These are phyloP conservation scores for Leptopilina myrica DNA, from an alignment of 2,888 invertebrate genomes.

Conservation along the genomic window DNA sequence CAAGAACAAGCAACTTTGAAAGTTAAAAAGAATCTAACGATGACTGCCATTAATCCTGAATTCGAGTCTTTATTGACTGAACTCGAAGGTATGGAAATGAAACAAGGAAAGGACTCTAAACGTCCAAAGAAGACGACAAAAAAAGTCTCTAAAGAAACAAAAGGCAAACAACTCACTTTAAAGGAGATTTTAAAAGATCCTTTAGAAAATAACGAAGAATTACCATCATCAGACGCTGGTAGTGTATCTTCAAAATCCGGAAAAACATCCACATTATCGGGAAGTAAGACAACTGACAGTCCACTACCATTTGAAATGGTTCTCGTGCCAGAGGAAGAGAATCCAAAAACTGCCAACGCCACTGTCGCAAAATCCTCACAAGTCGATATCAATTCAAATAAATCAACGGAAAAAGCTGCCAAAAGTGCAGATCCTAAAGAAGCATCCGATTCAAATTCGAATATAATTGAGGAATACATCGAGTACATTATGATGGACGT, in stretches of 20 bases:
- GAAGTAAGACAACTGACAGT: background rate
- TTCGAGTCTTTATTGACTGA: background rate
- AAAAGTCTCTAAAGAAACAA: background rate
- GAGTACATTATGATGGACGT: constrained; percentile 35
- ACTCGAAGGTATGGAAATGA: constrained; percentile 9
- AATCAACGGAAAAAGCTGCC: background rate
- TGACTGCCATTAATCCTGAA: constrained; percentile 25
- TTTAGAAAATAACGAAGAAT: background rate
- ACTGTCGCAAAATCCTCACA: background rate
- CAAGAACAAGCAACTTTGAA: background rate
- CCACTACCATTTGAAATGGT: constrained; percentile 47
- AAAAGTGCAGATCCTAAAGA: background rate
- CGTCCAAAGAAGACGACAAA: background rate
- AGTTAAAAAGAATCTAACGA: background rate
- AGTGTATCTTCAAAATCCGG: background rate
- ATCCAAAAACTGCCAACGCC: background rate
- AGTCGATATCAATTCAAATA: constrained; percentile 21
- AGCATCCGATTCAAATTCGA: background rate
- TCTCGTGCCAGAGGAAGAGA: constrained; percentile 47
- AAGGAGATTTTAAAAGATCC: background rate
- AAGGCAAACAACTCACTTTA: background rate
- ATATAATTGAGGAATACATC: constrained; percentile 24
- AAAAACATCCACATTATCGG: background rate
- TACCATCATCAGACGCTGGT: background rate
- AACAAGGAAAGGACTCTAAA: background rate